Conservation (phyloP, 2,113 vertebrate species). For the Leiothrix lutea region DNA sequence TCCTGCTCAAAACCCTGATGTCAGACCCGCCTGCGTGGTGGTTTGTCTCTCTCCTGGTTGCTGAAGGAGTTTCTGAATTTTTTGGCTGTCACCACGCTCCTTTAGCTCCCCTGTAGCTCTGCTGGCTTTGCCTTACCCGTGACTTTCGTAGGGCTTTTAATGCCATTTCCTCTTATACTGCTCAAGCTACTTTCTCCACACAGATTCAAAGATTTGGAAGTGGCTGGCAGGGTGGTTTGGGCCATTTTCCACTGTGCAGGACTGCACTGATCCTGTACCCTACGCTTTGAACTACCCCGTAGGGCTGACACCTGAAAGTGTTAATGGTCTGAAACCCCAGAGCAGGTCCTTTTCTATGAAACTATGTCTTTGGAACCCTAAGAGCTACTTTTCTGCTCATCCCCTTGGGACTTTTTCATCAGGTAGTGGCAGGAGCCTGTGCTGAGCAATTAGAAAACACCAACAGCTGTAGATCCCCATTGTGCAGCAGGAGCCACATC, state of each 20-base stretch:
- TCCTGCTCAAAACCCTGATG: slow-evolving; percentile 40
- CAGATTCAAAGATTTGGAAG: not conserved
- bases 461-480: not conserved
- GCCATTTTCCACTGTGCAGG: not conserved
- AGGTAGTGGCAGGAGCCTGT: not conserved
- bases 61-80: slow-evolving; percentile 27
- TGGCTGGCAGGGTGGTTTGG: not conserved
- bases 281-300: rapidly evolving
- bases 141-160: not conserved
- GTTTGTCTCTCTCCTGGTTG: slow-evolving; percentile 45
- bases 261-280: not conserved
- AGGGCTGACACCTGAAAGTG: not conserved
- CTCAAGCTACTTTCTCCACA: not conserved
- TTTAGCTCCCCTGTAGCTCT: not conserved
- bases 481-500: not conserved
- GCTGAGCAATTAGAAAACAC: not conserved
- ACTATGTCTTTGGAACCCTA: not conserved
- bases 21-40: slow-evolving; percentile 47
- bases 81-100: not conserved
- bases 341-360: not conserved
- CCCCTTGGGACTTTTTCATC: not conserved
- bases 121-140: not conserved
- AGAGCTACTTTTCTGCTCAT: not conserved
- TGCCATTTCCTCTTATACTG: not conserved
- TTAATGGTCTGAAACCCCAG: not conserved